Conservation (phyloP, 2,888 invertebrate species). For the Ptychoptera contaminata region DNA sequence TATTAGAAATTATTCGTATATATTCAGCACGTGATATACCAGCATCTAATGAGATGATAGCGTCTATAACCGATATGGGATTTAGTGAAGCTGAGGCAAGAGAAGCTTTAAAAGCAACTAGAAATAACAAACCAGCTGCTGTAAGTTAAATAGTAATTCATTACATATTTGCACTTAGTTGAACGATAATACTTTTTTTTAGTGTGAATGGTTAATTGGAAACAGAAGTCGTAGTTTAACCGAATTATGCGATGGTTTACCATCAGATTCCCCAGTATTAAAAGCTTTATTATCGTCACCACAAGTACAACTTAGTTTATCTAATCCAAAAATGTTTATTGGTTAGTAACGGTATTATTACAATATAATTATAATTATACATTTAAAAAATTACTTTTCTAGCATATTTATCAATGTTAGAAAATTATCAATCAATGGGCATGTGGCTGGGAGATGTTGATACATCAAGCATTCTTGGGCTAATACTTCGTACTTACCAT, state of each 20-base stretch:
- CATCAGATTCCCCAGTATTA: conserved; percentile 42
- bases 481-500: conserved; percentile 48
- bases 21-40: conserved; percentile 27
- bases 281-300: conserved; percentile 47
- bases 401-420: conserved; percentile 52
- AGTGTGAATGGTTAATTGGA: conserved; percentile 46
- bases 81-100: conserved; percentile 40
- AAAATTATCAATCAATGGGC: conserved; percentile 43
- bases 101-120: conserved; percentile 42
- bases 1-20: conserved; percentile 28
- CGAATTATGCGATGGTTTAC: conserved; percentile 41
- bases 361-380: neutral
- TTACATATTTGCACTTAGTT: conserved; percentile 5
- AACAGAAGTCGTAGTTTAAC: conserved; percentile 37
- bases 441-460: conserved; percentile 53
- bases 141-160: conserved; percentile 5
- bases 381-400: conserved; percentile 17
- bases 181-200: conserved; percentile 10
- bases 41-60: conserved; percentile 22
- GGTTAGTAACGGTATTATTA: conserved; percentile 26
- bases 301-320: conserved; percentile 45
- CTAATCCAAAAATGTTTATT: conserved; percentile 46
- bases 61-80: conserved; percentile 37
- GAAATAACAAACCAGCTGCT: conserved; percentile 47
- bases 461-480: conserved; percentile 45